Base-by-base conservation (phyloP, 2,888 invertebrate genomes). In the Aproaerema taeniolella region DNA sequence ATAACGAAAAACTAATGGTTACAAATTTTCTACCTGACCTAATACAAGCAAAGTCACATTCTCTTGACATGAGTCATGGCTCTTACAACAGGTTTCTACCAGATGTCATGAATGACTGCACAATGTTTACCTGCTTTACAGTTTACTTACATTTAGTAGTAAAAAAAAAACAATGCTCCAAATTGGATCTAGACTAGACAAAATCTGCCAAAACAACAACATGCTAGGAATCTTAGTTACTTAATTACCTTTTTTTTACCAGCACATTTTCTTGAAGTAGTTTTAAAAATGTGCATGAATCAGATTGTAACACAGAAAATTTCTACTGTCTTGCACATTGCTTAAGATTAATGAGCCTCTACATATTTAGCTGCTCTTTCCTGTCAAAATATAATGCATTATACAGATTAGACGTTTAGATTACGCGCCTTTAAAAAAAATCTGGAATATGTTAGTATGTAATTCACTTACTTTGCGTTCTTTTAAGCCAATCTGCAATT, bases 61-160 rank as follows among this genome's bases (percentile, higher is more conserved):
- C 49, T 41, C 47, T 34, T 32, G 20, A 16, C 34, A 41, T 56
- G 54, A 56, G 43, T 55, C 56, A 55, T 31, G 31, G 16, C 20
- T 25, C 24, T 37, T 33, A 33, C 31, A 28, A 46, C 47, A 36
- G 47, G 50, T 50, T 47, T 41, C 29, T 35, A 35, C 39, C 43
- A 31, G 49, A 49, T 50, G 49, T 49, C 35, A 42, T 49, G 39
- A 45, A 46, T 41, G 45, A 41, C 45, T 42, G 31, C 34, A 37
- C 41, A 37, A 20, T 35, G 36, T 34, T 26, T 38, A 26, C 26
- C 41, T 37, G 38, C 42, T 26, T 35, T 20, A 20, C 20, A 6
- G 5, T 6, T 6, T 6, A 9, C 26, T 26, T 26, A 26, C 26
- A 9, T n/a, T 9, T n/a, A 26, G 6, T 26, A 6, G n/a, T 26